Evolutionary conservation across 1,140 invertebrate genomes (phyloP).

Genomic region (Mactra quadrangularis): DNA sequence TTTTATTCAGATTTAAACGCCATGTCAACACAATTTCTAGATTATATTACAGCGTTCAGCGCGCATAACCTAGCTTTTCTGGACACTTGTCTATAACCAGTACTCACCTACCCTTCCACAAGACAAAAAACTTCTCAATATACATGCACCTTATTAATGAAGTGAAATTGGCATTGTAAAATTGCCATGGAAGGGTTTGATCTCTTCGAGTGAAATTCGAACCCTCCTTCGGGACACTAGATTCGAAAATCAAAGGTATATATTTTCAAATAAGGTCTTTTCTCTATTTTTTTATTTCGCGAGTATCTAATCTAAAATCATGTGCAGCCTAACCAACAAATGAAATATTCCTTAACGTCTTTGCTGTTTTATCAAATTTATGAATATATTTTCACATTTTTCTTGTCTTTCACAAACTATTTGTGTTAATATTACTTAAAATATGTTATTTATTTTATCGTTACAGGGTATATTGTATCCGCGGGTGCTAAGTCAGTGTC

Average conservation of each 20-base stretch:
- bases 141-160: too few species aligned
- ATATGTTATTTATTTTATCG: neutral
- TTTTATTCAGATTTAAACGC: too few species aligned
- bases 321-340: neutral
- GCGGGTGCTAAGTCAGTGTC: constrained; percentile 91
- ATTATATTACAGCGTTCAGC: too few species aligned
- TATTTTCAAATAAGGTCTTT: neutral
- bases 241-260: neutral
- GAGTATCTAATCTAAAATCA: neutral
- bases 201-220: neutral
- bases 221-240: neutral
- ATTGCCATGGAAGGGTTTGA: too few species aligned
- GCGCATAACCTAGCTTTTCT: too few species aligned
- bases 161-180: too few species aligned
- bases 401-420: neutral
- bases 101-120: too few species aligned
- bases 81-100: too few species aligned
- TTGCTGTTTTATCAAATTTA: neutral
- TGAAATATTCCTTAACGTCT: neutral
- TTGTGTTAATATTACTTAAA: neutral
- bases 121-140: too few species aligned
- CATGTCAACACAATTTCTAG: too few species aligned
- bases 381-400: neutral
- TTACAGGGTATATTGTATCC: constrained; percentile 94
- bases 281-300: neutral